Percentiles rank a stretch among this genome's conserved stretches.
phyloP scores from a whole-genome alignment of 2,797 vertebrate species.

The Tolypeutes matacus region DNA sequence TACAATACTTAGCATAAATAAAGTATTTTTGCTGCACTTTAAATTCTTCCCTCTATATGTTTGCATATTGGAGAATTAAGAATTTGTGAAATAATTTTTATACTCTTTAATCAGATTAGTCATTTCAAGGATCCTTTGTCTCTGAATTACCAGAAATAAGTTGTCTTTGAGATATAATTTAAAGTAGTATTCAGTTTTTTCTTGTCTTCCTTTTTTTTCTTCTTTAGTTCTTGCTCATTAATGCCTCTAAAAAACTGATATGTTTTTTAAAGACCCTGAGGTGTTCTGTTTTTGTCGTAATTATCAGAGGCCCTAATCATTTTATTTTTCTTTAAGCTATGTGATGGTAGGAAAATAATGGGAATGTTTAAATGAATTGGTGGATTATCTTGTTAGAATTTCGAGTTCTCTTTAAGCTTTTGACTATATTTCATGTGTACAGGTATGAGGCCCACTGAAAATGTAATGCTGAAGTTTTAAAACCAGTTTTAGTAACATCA shows the following conservation, averaged over 20 bases:
- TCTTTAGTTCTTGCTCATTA: conserved; percentile 14
- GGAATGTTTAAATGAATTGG: not conserved
- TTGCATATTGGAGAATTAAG: conserved; percentile 58
- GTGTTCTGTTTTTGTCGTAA: conserved; percentile 57
- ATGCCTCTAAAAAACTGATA: not conserved
- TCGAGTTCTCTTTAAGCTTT: conserved; percentile 44
- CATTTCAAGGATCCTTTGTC: conserved; percentile 49
- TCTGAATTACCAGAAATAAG: conserved; percentile 32
- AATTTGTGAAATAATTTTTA: conserved; percentile 57
- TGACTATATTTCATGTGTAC: conserved; percentile 13
- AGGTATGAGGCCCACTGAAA: conserved; percentile 8
- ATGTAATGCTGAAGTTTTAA: conserved; percentile 60
- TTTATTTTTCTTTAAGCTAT: conserved; percentile 18
- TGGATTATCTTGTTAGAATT: conserved; percentile 54
- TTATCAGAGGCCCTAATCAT: not conserved
- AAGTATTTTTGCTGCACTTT: not conserved
- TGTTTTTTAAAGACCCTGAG: not conserved
- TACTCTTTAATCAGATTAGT: conserved; percentile 7
- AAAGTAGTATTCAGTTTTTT: conserved; percentile 44
- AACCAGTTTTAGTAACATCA: conserved; percentile 22
- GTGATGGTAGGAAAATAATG: not conserved
- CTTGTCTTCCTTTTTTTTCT: not conserved
- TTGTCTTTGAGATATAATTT: conserved; percentile 62
- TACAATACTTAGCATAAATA: not conserved
- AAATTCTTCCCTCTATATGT: conserved; percentile 28